Evolutionary conservation across 2,113 vertebrate genomes (phyloP), one percentile per base, ranked within the genome.

Genomic region (Shinisaurus crocodilurus): DNA sequence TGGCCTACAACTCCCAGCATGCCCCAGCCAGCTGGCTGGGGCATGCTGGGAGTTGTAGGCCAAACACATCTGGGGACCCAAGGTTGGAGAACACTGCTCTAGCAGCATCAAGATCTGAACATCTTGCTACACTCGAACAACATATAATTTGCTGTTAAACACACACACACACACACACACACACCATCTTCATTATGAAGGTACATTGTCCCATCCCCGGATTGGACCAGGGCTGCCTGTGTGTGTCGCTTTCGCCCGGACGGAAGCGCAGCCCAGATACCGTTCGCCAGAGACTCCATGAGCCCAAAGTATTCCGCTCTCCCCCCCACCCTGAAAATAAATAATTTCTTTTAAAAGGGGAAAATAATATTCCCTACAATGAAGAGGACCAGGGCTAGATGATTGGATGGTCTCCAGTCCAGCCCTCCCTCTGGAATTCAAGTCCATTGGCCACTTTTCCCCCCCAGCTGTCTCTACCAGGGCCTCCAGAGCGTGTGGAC

Each of bases 401-500:
- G 92, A 76, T 54, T 83, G 57, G 86, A 92, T 83, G 93, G 91
- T 9, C n/a, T n/a, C n/a, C n/a, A 91, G 91, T 89, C 94, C 95
- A 92, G 27, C 57, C 94, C 90, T 91, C 93, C 92, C 95, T 96
- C 95, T 93, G 93, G 88, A 95, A 85, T 94, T 84, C 18, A 82
- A 87, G 91, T 82, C 0, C 0, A 0, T 1, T 4, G 27, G 43
- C 0, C 29, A 86, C 63, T 27, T 65, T 40, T 32, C 23, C 5
- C 67, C 6, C 65, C 92, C 27, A 3, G 34, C 72, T 0, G 40
- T 50, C n/a, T n/a, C 94, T 96, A 97, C 96, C 97, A 97, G 18
- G 97, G 97, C 70, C 97, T 94, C 97, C 97, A 96, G 90, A 97
- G 93, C 0, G 92, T 1, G 15, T 75, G 83, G 69, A 79, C 5